These are phyloP conservation scores for Xenopus tropicalis DNA, from an alignment of 2,113 vertebrate genomes.

Conservation along the genomic window DNA sequence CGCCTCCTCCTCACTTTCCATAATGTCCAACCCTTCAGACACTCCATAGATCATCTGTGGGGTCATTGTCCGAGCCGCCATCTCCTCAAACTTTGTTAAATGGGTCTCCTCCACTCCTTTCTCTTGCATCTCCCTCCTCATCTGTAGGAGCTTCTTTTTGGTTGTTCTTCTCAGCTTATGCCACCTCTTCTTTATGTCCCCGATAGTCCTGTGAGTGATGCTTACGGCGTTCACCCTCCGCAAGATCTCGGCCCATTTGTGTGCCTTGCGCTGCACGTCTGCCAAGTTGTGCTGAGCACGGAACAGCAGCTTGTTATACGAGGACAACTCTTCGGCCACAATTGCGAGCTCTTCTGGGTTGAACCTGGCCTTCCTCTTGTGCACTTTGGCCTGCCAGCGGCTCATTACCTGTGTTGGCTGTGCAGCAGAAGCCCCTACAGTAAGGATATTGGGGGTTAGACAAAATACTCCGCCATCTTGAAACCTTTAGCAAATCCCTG, in stretches of 20 bases:
- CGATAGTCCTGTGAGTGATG: slow-evolving; percentile 3
- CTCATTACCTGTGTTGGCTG: not conserved
- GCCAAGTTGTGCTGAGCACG: slow-evolving; percentile 1
- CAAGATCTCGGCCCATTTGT: not conserved
- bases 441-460: not conserved
- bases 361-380: slow-evolving; percentile 5
- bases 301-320: not conserved
- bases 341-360: slow-evolving; percentile 1
- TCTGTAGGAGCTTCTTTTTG: slow-evolving; percentile 6
- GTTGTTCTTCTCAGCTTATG: not conserved
- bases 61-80: slow-evolving; percentile 1
- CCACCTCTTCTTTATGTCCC: slow-evolving; percentile 1
- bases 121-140: not conserved
- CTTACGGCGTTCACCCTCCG: not conserved
- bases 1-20: not conserved
- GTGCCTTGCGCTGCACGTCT: not conserved
- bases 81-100: not conserved
- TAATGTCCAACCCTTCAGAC: not conserved
- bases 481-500: too few relatives aligned
- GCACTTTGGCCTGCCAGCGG: not conserved
- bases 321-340: not conserved
- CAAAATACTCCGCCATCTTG: not conserved
- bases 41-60: slow-evolving; percentile 4
- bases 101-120: not conserved
- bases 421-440: not conserved